Evolutionary conservation across 2,888 invertebrate species (phyloP).

Genomic region (Drosophila flavopinicola): DNA sequence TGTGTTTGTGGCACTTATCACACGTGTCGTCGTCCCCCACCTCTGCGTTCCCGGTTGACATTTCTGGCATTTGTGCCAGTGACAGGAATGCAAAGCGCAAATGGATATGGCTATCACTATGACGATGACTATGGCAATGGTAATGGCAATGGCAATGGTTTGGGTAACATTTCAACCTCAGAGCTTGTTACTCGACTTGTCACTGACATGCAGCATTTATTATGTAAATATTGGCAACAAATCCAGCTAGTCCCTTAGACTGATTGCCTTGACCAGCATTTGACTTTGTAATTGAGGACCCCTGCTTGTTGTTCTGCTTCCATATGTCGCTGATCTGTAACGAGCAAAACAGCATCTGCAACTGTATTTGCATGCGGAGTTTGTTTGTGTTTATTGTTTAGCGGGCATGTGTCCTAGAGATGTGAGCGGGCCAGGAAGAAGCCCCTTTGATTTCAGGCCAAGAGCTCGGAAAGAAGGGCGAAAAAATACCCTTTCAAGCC

Average conservation of each 20-base stretch:
- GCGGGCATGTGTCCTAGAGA: too few relatives aligned
- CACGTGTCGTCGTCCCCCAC: slow-evolving; percentile 34
- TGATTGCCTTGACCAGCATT: slow-evolving; percentile 50
- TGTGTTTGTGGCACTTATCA: slow-evolving; percentile 47
- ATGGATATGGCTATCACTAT: slow-evolving; percentile 30
- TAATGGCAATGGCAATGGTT: not conserved
- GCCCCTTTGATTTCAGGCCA: too few relatives aligned
- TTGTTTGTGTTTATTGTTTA: too few relatives aligned
- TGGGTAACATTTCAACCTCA: slow-evolving; percentile 7
- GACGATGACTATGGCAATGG: slow-evolving; percentile 12
- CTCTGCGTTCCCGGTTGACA: slow-evolving; percentile 35
- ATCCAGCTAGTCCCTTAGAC: slow-evolving; percentile 55
- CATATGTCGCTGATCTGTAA: not conserved
- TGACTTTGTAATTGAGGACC: slow-evolving; percentile 48
- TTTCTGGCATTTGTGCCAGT: slow-evolving; percentile 54
- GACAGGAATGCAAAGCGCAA: slow-evolving; percentile 59
- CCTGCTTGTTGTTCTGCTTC: not conserved
- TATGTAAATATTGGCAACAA: slow-evolving; percentile 74
- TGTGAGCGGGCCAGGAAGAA: too few relatives aligned
- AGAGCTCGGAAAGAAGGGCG: too few relatives aligned
- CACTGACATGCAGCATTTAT: slow-evolving; percentile 70
- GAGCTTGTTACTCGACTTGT: slow-evolving; percentile 32
- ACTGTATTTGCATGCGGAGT: too few relatives aligned
- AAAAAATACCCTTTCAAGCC: too few relatives aligned
- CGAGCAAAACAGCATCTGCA: too few relatives aligned